A percentile compares a stretch with the other conserved stretches of the same genome.
phyloP scores from a whole-genome alignment of 2,113 vertebrate genomes.

The Chloropsis cyanopogon region DNA sequence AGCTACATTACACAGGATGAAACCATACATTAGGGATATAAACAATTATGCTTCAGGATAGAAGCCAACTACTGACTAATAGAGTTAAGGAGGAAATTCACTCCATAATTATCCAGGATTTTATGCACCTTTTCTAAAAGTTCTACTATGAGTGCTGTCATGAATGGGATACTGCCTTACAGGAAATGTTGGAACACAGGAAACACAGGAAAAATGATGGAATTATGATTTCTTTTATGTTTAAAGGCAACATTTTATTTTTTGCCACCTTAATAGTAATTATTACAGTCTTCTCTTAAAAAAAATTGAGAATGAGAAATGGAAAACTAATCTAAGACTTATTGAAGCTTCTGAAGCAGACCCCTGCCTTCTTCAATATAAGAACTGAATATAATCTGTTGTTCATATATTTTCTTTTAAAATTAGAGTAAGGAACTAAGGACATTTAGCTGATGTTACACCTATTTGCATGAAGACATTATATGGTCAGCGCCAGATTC shows the following conservation, averaged over 20 bases:
- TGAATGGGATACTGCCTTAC: not conserved
- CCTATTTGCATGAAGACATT: not conserved
- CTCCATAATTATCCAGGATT: slow-evolving; percentile 51
- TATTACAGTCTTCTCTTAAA: not conserved
- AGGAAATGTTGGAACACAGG: not conserved
- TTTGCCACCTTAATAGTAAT: not conserved
- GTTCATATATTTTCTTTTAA: not conserved
- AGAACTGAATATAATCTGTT: not conserved
- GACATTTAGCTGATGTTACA: not conserved
- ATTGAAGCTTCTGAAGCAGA: not conserved
- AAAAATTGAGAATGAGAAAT: not conserved
- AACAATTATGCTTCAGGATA: slow-evolving; percentile 70
- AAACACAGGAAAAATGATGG: not conserved
- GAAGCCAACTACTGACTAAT: slow-evolving; percentile 67
- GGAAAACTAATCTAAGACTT: not conserved
- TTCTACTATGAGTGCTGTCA: not conserved
- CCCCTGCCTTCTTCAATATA: not conserved
- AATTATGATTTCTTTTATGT: not conserved
- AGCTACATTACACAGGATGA: slow-evolving; percentile 67
- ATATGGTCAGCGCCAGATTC: not conserved
- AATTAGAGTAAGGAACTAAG: not conserved
- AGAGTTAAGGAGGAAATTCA: slow-evolving; percentile 61
- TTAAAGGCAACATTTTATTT: not conserved
- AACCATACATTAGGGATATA: slow-evolving; percentile 71
- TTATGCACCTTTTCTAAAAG: slow-evolving; percentile 43